phyloP scores from a whole-genome alignment of 2,113 vertebrate species.

The Microtus montanus region DNA sequence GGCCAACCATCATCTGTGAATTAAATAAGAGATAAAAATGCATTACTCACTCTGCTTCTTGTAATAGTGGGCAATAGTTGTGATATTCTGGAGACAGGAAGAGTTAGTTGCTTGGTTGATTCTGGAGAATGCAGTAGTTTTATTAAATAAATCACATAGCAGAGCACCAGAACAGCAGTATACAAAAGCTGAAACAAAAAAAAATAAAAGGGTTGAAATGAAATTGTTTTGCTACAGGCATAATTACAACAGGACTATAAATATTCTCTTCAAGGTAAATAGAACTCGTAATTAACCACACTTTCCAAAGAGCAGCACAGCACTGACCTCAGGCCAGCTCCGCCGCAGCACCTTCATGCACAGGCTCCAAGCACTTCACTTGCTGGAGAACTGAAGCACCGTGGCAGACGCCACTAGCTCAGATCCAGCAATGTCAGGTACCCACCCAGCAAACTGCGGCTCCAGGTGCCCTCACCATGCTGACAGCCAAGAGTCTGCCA shows the following conservation, averaged over 20 bases:
- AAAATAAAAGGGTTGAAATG: conserved; percentile 42
- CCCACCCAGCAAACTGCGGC: not conserved
- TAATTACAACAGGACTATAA: conserved; percentile 48
- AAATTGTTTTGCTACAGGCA: not conserved
- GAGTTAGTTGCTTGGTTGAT: conserved; percentile 86
- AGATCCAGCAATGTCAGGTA: not conserved
- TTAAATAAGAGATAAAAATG: conserved; percentile 53
- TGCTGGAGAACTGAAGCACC: not conserved
- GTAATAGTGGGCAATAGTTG: conserved; percentile 88
- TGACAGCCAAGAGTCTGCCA: not conserved
- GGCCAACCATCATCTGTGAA: not conserved
- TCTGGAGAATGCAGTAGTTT: conserved; percentile 91
- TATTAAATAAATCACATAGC: conserved; percentile 91
- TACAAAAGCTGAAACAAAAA: conserved; percentile 89
- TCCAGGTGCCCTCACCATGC: not conserved
- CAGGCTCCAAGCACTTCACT: not conserved
- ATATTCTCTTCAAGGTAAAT: conserved; percentile 41
- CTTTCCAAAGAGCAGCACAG: not conserved
- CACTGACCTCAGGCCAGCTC: not conserved
- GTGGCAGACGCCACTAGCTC: not conserved
- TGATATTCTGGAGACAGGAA: conserved; percentile 88
- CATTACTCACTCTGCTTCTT: conserved; percentile 86
- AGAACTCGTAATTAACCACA: not conserved
- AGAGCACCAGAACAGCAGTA: conserved; percentile 89
- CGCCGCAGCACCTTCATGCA: not conserved